phyloP scores from a whole-genome alignment of 2,113 vertebrate genomes.

The Triplophysa dalaica region DNA sequence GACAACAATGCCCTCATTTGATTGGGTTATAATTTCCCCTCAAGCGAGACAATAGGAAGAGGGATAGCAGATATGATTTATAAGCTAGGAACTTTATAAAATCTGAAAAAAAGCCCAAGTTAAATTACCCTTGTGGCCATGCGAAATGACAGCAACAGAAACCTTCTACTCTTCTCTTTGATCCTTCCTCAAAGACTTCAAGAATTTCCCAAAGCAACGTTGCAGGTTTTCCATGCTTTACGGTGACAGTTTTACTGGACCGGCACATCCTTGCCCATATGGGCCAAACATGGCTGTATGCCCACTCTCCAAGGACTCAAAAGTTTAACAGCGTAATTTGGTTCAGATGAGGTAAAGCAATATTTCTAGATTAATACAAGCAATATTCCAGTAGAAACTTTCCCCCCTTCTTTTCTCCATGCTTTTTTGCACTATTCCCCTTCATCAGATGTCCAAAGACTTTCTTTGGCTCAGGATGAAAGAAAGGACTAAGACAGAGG shows the following conservation, averaged over 20 bases:
- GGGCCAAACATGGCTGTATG: conserved; percentile 67
- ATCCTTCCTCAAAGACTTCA: conserved; percentile 34
- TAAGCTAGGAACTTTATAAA: conserved; percentile 19
- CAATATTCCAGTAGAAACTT: conserved; percentile 72
- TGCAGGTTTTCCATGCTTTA: conserved; percentile 57
- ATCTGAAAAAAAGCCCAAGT: conserved; percentile 41
- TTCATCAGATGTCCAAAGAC: conserved; percentile 70
- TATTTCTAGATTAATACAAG: conserved; percentile 79
- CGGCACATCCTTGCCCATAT: conserved; percentile 71
- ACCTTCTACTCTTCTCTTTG: conserved; percentile 12
- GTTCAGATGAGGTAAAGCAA: conserved; percentile 79
- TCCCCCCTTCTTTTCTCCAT: conserved; percentile 63
- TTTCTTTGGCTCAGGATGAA: conserved; percentile 73
- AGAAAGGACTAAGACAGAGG: conserved; percentile 52
- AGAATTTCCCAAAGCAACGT: conserved; percentile 36
- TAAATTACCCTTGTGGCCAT: conserved; percentile 2
- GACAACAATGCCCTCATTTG: conserved; percentile 25
- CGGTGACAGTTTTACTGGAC: conserved; percentile 64
- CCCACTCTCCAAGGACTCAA: conserved; percentile 68
- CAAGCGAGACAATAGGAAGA: not conserved
- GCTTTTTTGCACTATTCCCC: conserved; percentile 50
- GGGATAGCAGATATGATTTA: conserved; percentile 30
- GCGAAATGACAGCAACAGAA: conserved; percentile 33
- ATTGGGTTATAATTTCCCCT: conserved; percentile 24
- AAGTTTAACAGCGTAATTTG: conserved; percentile 76